A percentile compares a stretch with the other conserved stretches of the same genome.
Evolutionary conservation across 2,888 invertebrate genomes (phyloP).

Genomic region (Thelaira solivaga): DNA sequence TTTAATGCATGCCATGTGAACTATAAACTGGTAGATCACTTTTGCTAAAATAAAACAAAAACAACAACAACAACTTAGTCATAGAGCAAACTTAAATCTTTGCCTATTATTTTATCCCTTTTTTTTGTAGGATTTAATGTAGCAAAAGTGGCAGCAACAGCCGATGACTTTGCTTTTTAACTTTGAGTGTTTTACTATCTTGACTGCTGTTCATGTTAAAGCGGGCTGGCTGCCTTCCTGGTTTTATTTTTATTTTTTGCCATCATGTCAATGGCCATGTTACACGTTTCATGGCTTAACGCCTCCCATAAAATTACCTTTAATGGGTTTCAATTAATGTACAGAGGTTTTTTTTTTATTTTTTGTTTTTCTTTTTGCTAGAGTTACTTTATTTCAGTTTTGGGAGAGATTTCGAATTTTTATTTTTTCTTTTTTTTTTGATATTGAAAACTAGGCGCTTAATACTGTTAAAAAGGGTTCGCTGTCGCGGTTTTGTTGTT

Average conservation of each 20-base stretch:
- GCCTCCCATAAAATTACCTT: slow-evolving; percentile 78
- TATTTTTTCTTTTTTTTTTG: no score
- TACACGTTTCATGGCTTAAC: slow-evolving; percentile 77
- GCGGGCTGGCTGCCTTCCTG: slow-evolving; percentile 52
- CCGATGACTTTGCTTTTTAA: slow-evolving; percentile 56
- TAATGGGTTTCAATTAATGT: slow-evolving; percentile 78
- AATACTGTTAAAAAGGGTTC: slow-evolving; percentile 54
- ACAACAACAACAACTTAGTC: not conserved
- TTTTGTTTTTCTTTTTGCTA: slow-evolving; percentile 47
- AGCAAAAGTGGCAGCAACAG: slow-evolving; percentile 42
- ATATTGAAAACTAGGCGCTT: slow-evolving; percentile 64
- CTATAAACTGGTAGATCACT: slow-evolving; percentile 61
- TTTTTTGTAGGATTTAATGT: slow-evolving; percentile 42
- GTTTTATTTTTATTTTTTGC: slow-evolving; percentile 29
- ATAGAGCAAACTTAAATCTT: slow-evolving; percentile 30
- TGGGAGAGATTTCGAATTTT: slow-evolving; percentile 66
- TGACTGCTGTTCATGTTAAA: slow-evolving; percentile 59
- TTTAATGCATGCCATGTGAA: slow-evolving; percentile 58
- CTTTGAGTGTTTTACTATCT: slow-evolving; percentile 62
- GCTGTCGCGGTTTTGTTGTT: slow-evolving; percentile 12
- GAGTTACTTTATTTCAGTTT: slow-evolving; percentile 39
- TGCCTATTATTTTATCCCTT: slow-evolving; percentile 56
- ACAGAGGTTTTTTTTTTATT: slow-evolving; percentile 60
- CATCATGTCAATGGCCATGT: slow-evolving; percentile 71
- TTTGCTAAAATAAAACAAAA: slow-evolving; percentile 26